Evolutionary conservation across 2,113 vertebrate species (phyloP).

Genomic region (Paratilapia polleni): DNA sequence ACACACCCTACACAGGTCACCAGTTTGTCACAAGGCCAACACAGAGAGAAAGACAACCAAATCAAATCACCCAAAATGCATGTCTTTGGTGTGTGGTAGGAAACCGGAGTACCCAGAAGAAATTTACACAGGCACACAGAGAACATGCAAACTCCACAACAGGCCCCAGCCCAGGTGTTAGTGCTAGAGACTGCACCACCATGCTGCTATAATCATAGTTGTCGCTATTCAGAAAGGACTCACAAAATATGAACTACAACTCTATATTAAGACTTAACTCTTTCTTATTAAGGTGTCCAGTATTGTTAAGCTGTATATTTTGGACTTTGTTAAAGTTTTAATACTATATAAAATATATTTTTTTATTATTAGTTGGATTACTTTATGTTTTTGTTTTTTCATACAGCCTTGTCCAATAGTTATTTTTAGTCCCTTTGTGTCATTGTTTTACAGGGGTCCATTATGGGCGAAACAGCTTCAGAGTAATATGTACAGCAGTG

Average conservation of each 20-base stretch:
- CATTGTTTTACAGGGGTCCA: neutral
- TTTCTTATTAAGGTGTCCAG: no score
- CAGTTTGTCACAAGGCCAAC: neutral
- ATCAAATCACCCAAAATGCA: neutral
- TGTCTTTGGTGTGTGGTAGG: no score
- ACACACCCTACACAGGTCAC: no score
- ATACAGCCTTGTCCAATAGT: neutral
- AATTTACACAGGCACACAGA: no score
- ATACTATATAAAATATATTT: neutral
- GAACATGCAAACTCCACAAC: no score
- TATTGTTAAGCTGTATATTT: neutral
- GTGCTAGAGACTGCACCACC: no score
- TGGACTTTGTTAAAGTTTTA: neutral
- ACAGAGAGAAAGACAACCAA: neutral
- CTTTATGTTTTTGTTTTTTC: neutral
- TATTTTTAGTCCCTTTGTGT: neutral
- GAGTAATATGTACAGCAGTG: neutral
- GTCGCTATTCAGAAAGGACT: no score
- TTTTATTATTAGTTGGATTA: accelerated
- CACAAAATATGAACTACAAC: no score
- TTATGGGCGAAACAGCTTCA: neutral
- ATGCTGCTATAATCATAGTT: no score
- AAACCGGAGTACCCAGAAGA: no score
- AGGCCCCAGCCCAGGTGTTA: no score
- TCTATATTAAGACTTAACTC: no score